Percentiles rank a stretch among this genome's conserved stretches.
These are phyloP conservation scores for Aratinga solstitialis DNA, from an alignment of 2,797 vertebrate genomes.

Conservation along the genomic window DNA sequence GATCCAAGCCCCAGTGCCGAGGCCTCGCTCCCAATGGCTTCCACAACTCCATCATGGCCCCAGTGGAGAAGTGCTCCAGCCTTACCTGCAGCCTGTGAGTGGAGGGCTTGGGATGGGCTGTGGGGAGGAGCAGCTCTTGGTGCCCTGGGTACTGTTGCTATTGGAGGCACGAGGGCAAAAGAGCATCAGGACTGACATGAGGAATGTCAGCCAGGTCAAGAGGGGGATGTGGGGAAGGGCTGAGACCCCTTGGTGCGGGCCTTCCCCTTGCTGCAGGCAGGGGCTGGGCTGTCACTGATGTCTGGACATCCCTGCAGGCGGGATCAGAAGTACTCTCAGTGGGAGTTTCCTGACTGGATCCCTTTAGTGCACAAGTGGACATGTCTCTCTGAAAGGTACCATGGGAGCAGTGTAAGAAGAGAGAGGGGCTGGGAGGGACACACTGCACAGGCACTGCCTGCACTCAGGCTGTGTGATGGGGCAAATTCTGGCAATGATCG, in stretches of 20 bases:
- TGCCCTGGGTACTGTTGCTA: rapidly evolving
- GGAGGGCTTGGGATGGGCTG: rapidly evolving
- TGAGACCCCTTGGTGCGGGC: neutral
- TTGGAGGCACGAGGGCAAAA: rapidly evolving
- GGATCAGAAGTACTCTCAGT: slow-evolving; percentile 82
- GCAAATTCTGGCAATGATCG: rapidly evolving
- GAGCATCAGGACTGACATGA: rapidly evolving
- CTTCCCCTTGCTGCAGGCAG: neutral
- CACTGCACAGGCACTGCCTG: rapidly evolving
- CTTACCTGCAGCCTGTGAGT: slow-evolving; percentile 79
- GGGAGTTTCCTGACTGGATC: slow-evolving; percentile 93
- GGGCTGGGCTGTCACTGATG: rapidly evolving
- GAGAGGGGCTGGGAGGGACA: too few relatives aligned
- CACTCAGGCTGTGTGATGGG: rapidly evolving
- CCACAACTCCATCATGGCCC: slow-evolving; percentile 78
- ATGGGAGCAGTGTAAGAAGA: neutral
- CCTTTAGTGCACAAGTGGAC: slow-evolving; percentile 83
- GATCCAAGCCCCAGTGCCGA: slow-evolving; percentile 69
- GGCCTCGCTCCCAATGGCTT: slow-evolving; percentile 77
- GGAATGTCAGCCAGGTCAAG: neutral
- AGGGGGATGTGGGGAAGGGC: neutral
- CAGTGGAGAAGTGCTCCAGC: slow-evolving; percentile 77
- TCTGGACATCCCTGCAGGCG: slow-evolving; percentile 72
- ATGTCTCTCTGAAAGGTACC: slow-evolving; percentile 83
- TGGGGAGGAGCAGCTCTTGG: rapidly evolving